A percentile compares a stretch with the other conserved stretches of the same genome.
Evolutionary conservation across 2,797 vertebrate species (phyloP).

Genomic region (Loris lydekkerianus): DNA sequence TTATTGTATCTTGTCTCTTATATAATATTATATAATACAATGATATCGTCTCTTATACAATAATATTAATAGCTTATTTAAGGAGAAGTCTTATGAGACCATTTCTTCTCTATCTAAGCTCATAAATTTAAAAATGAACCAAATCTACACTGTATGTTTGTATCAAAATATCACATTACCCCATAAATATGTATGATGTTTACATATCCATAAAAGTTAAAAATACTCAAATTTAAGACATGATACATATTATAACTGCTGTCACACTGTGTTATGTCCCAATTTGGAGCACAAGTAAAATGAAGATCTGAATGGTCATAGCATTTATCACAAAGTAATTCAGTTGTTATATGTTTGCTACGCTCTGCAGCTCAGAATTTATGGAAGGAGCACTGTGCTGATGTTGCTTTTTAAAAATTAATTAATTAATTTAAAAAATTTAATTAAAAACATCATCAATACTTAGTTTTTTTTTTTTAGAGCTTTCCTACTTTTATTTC

Average conservation of each 20-base stretch:
- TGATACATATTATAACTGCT: not conserved
- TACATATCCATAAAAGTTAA: not conserved
- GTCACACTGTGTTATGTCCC: not conserved
- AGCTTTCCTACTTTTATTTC: not conserved
- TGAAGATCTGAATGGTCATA: not conserved
- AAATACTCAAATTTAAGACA: not conserved
- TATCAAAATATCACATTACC: not conserved
- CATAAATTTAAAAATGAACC: not conserved
- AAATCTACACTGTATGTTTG: not conserved
- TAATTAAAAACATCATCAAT: not conserved
- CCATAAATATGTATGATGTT: not conserved
- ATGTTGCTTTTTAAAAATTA: not conserved
- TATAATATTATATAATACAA: not conserved
- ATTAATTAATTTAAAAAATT: not conserved
- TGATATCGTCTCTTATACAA: not conserved
- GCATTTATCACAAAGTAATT: not conserved
- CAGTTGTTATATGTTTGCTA: too few relatives aligned
- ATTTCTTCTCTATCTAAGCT: constrained; percentile 15
- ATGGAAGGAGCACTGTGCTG: not conserved
- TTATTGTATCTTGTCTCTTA: not conserved
- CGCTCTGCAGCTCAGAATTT: not conserved
- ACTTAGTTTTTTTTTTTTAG: not conserved
- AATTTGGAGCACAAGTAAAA: constrained; percentile 9
- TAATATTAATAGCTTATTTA: not conserved
- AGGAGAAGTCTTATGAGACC: not conserved